Conservation (phyloP, 2,113 vertebrate species). For the Gulo gulo region DNA sequence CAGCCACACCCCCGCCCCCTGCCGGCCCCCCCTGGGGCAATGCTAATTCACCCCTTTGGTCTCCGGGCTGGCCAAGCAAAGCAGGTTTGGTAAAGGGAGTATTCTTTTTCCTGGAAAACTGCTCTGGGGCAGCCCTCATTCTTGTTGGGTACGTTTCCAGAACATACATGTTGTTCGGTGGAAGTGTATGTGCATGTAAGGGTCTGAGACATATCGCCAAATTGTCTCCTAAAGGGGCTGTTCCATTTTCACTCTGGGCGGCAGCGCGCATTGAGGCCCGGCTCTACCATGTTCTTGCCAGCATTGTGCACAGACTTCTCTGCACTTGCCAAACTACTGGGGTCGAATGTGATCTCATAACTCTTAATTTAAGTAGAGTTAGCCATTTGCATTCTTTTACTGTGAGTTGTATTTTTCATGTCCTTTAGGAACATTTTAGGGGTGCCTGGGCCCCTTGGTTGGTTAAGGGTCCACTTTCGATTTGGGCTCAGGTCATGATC, state of each 20-base stretch:
- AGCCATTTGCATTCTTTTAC: background rate
- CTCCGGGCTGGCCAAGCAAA: background rate
- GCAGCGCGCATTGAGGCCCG: fast-evolving
- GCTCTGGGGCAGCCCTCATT: background rate
- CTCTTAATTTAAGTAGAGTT: background rate
- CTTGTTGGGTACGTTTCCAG: background rate
- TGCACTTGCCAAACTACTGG: background rate
- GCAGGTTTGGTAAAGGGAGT: background rate
- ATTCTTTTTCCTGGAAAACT: background rate
- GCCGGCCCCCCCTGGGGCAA: background rate
- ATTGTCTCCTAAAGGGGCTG: background rate
- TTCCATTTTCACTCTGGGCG: background rate
- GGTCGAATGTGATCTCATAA: background rate
- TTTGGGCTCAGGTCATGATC: background rate
- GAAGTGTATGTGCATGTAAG: background rate
- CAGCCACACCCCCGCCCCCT: no score
- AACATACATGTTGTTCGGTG: background rate
- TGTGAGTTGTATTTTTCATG: background rate
- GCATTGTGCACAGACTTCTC: background rate
- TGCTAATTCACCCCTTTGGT: background rate
- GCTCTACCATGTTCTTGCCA: background rate
- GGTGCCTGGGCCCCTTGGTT: fast-evolving
- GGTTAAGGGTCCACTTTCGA: background rate
- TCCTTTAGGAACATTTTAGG: background rate
- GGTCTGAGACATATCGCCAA: background rate